phyloP scores from a whole-genome alignment of 2,113 vertebrate species.

The Thermophis baileyi region DNA sequence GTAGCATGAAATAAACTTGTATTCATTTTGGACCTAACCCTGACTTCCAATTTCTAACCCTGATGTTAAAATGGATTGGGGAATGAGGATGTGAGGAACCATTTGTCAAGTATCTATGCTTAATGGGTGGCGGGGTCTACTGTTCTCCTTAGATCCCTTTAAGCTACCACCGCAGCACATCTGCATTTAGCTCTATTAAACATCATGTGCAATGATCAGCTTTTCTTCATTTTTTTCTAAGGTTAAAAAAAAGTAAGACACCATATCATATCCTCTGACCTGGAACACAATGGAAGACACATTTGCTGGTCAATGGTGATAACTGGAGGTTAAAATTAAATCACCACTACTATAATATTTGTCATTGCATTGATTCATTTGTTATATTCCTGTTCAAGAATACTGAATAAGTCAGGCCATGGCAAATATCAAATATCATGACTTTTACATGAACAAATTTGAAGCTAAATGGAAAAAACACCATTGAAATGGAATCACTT shows the following conservation, averaged over 20 bases:
- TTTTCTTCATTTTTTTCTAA: not conserved
- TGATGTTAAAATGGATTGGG: not conserved
- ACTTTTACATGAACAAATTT: not conserved
- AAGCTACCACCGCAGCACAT: not conserved
- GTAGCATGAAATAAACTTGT: no score
- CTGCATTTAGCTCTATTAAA: not conserved
- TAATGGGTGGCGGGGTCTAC: not conserved
- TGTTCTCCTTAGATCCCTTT: not conserved
- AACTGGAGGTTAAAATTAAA: not conserved
- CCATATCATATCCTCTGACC: not conserved
- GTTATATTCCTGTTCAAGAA: not conserved
- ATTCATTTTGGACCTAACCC: no score
- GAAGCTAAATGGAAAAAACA: not conserved
- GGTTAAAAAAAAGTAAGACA: not conserved
- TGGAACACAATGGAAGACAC: not conserved
- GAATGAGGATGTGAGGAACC: not conserved
- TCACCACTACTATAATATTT: not conserved
- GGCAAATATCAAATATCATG: not conserved
- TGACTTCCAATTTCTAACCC: no score
- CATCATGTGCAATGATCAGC: not conserved
- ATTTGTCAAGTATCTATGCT: not conserved
- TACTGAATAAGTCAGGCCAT: not conserved
- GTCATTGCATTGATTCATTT: not conserved
- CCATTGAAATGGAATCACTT: no score
- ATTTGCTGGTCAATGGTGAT: not conserved